phyloP scores from a whole-genome alignment of 1,140 invertebrate species.

The Maniola jurtina region DNA sequence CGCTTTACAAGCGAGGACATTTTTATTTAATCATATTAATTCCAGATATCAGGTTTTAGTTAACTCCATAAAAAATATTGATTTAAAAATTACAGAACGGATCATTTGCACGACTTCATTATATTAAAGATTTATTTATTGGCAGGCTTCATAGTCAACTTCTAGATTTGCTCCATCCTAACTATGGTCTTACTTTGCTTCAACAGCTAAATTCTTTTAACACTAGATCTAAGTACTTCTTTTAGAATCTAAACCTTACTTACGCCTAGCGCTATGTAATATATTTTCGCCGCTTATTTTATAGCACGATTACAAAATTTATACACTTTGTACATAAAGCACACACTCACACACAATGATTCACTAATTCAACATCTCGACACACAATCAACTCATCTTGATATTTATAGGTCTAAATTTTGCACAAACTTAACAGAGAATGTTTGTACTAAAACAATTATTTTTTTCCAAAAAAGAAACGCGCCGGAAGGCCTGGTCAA shows the following conservation, averaged over 20 bases:
- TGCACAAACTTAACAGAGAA: constrained; percentile 68
- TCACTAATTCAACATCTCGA: constrained; percentile 11
- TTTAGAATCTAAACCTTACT: constrained; percentile 2
- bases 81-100: not conserved
- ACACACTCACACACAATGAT: constrained; percentile 9
- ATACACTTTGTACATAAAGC: constrained; percentile 13
- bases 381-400: constrained; percentile 26
- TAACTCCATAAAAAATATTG: not conserved
- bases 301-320: constrained; percentile 11
- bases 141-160: constrained; percentile 46
- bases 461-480: constrained; percentile 75
- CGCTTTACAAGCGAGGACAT: constrained; percentile 3
- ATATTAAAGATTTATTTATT: not conserved
- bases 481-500: constrained; percentile 68
- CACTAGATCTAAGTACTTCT: not conserved
- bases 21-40: not conserved
- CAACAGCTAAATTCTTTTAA: constrained; percentile 18
- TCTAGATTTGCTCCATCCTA: constrained; percentile 20
- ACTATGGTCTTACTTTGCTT: constrained; percentile 5
- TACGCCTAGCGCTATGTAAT: not conserved
- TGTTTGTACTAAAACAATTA: constrained; percentile 67
- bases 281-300: constrained; percentile 1
- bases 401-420: constrained; percentile 37
- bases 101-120: not conserved
- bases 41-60: not conserved